Conservation (phyloP, 2,888 invertebrate species). For the Bombyx huttoni region DNA sequence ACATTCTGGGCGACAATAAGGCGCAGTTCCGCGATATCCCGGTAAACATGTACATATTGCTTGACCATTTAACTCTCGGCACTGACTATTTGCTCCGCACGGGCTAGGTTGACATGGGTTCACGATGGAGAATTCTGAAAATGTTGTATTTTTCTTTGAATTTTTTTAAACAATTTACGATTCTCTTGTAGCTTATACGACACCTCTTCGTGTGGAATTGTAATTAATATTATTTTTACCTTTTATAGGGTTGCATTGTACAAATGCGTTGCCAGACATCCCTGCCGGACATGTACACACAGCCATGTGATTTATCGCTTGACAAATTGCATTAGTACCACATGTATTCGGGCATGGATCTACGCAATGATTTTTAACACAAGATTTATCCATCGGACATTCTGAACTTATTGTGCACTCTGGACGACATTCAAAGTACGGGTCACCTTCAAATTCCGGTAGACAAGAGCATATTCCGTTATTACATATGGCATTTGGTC, state of each 20-base stretch:
- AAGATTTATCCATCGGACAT: slow-evolving; percentile 78
- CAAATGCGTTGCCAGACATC: slow-evolving; percentile 80
- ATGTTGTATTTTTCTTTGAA: not conserved
- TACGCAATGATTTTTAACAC: slow-evolving; percentile 78
- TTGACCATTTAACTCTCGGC: slow-evolving; percentile 73
- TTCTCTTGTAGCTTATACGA: no score
- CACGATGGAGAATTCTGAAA: not conserved
- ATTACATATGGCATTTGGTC: slow-evolving; percentile 73
- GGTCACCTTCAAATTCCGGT: slow-evolving; percentile 76
- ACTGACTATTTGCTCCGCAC: slow-evolving; percentile 76
- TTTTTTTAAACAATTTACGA: not conserved
- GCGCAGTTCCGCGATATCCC: slow-evolving; percentile 77
- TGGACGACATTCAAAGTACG: slow-evolving; percentile 78
- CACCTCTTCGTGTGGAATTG: no score
- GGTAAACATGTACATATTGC: slow-evolving; percentile 78
- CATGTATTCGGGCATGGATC: slow-evolving; percentile 85
- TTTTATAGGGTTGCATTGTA: slow-evolving; percentile 73
- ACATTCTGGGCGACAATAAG: slow-evolving; percentile 81
- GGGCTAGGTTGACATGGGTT: slow-evolving; percentile 76
- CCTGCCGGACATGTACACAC: slow-evolving; percentile 81
- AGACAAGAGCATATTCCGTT: slow-evolving; percentile 74
- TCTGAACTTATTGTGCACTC: slow-evolving; percentile 83
- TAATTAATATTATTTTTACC: slow-evolving; percentile 32
- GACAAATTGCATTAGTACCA: slow-evolving; percentile 80
- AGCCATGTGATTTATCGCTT: slow-evolving; percentile 82